These are phyloP conservation scores for Botrylloides violaceus DNA, from an alignment of 23 tunicate genomes.

Conservation along the genomic window DNA sequence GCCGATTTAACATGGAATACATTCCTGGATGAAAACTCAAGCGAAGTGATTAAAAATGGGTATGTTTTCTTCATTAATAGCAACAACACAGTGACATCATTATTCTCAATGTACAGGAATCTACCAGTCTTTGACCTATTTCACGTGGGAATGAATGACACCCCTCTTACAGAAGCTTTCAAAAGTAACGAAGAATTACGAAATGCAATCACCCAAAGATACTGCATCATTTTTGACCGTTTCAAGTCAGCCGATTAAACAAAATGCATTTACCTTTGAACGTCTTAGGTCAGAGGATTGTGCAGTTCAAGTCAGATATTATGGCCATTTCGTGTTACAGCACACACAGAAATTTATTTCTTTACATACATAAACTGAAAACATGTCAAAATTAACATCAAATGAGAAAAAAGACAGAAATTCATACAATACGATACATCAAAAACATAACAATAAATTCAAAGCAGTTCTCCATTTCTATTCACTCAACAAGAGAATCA, in stretches of 20 bases:
- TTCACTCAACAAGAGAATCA: no score
- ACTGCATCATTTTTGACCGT: conserved; percentile 7
- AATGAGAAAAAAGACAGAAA: no score
- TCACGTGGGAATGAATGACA: conserved; percentile 67
- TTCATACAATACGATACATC: no score
- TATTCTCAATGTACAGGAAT: conserved; percentile 26
- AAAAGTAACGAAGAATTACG: conserved; percentile 21
- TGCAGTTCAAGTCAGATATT: neutral
- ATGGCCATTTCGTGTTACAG: neutral
- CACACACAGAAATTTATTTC: neutral
- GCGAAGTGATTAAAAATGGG: conserved; percentile 49
- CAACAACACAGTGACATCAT: neutral
- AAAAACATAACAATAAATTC: no score
- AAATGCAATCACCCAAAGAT: conserved; percentile 5
- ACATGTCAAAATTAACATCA: neutral
- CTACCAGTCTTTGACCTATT: conserved; percentile 72
- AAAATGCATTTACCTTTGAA: no score
- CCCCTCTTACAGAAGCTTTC: conserved; percentile 39
- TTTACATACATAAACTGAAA: neutral
- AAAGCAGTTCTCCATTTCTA: no score
- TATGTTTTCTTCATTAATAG: conserved; percentile 12
- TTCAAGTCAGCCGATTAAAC: conserved; percentile 7
- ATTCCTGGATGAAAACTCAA: conserved; percentile 53
- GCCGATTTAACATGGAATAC: conserved; percentile 26
- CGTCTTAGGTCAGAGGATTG: no score